Percentiles rank a stretch among this genome's conserved stretches.
These are phyloP conservation scores for Drosophila nigromelanica DNA, from an alignment of 1,140 invertebrate genomes.

Conservation along the genomic window DNA sequence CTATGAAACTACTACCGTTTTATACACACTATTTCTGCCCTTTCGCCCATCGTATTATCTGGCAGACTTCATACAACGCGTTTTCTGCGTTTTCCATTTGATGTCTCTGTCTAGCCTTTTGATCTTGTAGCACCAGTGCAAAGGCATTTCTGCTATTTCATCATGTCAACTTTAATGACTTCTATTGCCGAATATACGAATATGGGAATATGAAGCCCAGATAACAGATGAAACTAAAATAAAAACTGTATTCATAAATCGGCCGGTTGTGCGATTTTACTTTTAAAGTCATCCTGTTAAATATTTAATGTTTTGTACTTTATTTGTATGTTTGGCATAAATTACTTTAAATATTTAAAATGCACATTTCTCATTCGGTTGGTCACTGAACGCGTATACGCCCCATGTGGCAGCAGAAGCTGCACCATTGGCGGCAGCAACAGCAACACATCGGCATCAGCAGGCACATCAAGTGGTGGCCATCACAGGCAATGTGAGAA, in stretches of 20 bases:
- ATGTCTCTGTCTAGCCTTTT: conserved; percentile 64
- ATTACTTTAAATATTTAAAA: conserved; percentile 76
- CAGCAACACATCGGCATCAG: conserved; percentile 23
- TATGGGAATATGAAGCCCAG: background rate
- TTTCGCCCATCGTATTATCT: conserved; percentile 32
- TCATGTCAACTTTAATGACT: conserved; percentile 45
- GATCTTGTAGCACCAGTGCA: conserved; percentile 43
- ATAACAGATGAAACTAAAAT: conserved; percentile 5
- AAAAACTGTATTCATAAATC: conserved; percentile 10
- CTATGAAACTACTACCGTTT: background rate
- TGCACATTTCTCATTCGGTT: conserved; percentile 53
- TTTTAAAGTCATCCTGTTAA: conserved; percentile 14
- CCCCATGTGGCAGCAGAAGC: conserved; percentile 55
- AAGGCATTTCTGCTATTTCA: conserved; percentile 10
- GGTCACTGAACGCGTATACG: conserved; percentile 53
- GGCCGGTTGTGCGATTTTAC: background rate
- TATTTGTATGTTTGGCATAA: conserved; percentile 53
- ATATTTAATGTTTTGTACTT: conserved; percentile 46
- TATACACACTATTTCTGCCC: background rate
- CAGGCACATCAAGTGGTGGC: conserved; percentile 77
- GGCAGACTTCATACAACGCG: conserved; percentile 38
- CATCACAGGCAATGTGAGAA: conserved; percentile 80
- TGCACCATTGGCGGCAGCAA: conserved; percentile 8
- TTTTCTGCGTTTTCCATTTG: conserved; percentile 51
- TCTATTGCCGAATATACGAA: conserved; percentile 25